Conservation (phyloP, 2,797 vertebrate species). For the Sibirionetta formosa region DNA sequence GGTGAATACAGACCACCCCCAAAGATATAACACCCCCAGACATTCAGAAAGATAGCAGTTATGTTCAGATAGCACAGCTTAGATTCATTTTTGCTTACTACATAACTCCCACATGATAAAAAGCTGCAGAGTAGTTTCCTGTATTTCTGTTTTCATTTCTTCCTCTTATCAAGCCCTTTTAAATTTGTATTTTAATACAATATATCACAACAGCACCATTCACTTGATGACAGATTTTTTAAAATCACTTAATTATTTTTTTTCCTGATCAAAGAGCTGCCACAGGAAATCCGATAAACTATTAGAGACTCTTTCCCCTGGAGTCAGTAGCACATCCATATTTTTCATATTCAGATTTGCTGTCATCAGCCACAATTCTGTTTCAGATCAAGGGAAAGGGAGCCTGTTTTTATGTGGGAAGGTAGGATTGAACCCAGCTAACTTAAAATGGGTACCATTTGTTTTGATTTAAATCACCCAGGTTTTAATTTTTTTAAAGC, state of each 20-base stretch:
- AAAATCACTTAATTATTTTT: background rate
- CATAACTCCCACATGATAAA: conserved; percentile 6
- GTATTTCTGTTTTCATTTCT: conserved; percentile 31
- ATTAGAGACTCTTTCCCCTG: background rate
- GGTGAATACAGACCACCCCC: background rate
- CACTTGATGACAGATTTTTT: background rate
- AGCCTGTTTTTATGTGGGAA: conserved; percentile 14
- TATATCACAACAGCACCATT: background rate
- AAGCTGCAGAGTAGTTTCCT: background rate
- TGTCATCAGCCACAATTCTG: conserved; percentile 44
- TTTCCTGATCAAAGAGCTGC: conserved; percentile 34
- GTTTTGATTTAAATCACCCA: background rate
- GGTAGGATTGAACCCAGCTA: background rate
- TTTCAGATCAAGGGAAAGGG: conserved; percentile 32
- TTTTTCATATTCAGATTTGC: conserved; percentile 32
- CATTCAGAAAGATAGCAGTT: background rate
- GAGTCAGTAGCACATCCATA: conserved; percentile 18
- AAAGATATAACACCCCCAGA: background rate
- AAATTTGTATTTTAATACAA: conserved; percentile 7
- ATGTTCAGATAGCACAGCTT: background rate
- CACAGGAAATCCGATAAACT: conserved; percentile 52
- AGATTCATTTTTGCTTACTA: background rate
- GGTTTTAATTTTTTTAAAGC: conserved; percentile 39
- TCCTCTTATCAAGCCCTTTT: background rate
- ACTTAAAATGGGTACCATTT: conserved; percentile 32